Percentiles rank a stretch among this genome's conserved stretches.
Evolutionary conservation across 53 echinoderm and acorn worm species (phyloP).

Genomic region (Holothuria leucospilota): DNA sequence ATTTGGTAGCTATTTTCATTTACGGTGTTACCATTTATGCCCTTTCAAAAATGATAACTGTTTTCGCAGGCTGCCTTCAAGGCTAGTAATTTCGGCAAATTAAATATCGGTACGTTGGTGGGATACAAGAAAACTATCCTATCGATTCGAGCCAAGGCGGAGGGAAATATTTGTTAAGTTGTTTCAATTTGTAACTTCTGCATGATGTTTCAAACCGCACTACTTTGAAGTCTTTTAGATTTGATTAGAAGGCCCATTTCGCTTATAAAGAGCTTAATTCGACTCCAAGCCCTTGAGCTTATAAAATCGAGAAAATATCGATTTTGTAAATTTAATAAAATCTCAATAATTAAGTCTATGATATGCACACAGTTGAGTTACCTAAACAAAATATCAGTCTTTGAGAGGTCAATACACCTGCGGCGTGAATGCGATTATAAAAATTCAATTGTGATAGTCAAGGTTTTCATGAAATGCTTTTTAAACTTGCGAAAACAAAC

Average conservation of each 20-base stretch:
- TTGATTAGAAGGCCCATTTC: too few relatives aligned
- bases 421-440: constrained; percentile 27
- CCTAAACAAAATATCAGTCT: not conserved
- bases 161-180: constrained; percentile 15
- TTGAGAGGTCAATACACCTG: constrained; percentile 16
- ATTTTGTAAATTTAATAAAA: constrained; percentile 1
- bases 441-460: constrained; percentile 14
- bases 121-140: not conserved
- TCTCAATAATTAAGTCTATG: constrained; percentile 8
- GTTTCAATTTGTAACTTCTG: constrained; percentile 3
- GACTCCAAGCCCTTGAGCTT: constrained; percentile 31
- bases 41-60: constrained; percentile 39
- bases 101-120: constrained; percentile 2
- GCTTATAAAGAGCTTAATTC: not conserved
- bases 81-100: constrained; percentile 38
- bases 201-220: not conserved
- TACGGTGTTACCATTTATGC: constrained; percentile 29
- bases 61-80: constrained; percentile 32
- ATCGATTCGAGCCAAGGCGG: not conserved
- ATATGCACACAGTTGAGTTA: not conserved
- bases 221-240: too few relatives aligned
- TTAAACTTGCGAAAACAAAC: too few relatives aligned
- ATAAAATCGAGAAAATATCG: constrained; percentile 38
- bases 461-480: not conserved
- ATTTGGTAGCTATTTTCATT: not conserved